These are phyloP conservation scores for Drosophila obscura DNA, from an alignment of 1,140 invertebrate genomes.

Conservation along the genomic window DNA sequence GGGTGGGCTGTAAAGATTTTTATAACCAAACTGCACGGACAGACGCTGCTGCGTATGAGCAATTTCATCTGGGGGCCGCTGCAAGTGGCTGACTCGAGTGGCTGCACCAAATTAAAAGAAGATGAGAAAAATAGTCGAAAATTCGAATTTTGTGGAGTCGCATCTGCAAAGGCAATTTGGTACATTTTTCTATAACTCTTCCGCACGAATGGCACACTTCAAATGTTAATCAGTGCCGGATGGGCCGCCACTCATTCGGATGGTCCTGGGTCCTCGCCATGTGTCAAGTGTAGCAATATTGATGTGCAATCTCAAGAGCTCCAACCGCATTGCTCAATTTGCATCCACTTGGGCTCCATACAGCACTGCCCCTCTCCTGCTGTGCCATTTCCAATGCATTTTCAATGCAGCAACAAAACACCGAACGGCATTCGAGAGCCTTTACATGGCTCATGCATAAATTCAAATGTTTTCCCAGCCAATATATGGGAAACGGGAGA, in stretches of 20 bases:
- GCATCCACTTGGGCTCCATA: constrained; percentile 39
- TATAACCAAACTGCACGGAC: constrained; percentile 27
- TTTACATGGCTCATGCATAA: constrained; percentile 66
- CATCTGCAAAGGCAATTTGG: constrained; percentile 33
- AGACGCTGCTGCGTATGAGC: constrained; percentile 46
- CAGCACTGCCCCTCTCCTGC: constrained; percentile 8
- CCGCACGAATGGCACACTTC: constrained; percentile 37
- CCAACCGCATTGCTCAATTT: constrained; percentile 65
- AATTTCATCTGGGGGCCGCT: constrained; percentile 21
- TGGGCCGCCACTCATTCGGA: constrained; percentile 13
- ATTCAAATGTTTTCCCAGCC: constrained; percentile 69
- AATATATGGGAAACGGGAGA: constrained; percentile 26
- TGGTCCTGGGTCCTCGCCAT: constrained; percentile 30
- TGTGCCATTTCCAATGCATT: constrained; percentile 70
- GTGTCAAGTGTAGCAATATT: constrained; percentile 76
- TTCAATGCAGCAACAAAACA: constrained; percentile 53
- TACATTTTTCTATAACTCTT: constrained; percentile 18
- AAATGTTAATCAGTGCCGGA: constrained; percentile 65
- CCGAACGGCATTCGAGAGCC: constrained; percentile 18
- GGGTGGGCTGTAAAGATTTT: constrained; percentile 61
- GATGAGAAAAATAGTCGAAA: constrained; percentile 18
- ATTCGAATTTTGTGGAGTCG: neutral
- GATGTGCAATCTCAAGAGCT: constrained; percentile 68
- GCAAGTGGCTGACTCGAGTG: constrained; percentile 20
- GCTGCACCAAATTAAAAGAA: constrained; percentile 16